Evolutionary conservation across 2,888 invertebrate species (phyloP).

Genomic region (Standfussiana lucernea): DNA sequence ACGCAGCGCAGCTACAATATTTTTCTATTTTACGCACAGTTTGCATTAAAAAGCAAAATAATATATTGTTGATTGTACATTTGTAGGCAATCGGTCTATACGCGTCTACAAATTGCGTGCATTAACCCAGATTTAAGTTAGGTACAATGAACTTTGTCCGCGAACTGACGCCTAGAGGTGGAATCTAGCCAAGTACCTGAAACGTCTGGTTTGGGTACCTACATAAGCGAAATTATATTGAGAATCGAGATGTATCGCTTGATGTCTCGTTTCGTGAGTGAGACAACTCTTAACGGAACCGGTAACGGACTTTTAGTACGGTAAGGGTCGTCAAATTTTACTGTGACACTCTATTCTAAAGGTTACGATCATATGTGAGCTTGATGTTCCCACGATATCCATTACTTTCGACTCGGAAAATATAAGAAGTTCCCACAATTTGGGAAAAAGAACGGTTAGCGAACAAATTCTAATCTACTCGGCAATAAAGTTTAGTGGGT

Average conservation of each 20-base stretch:
- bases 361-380: constrained; percentile 44
- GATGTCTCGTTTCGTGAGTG: constrained; percentile 40
- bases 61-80: constrained; percentile 48
- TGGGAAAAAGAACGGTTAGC: background rate
- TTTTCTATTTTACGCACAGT: constrained; percentile 32
- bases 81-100: constrained; percentile 34
- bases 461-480: constrained; percentile 8
- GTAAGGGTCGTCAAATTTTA: constrained; percentile 52
- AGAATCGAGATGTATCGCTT: constrained; percentile 38
- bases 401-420: constrained; percentile 35
- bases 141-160: constrained; percentile 65
- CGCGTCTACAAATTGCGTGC: constrained; percentile 63
- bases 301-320: constrained; percentile 43
- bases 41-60: constrained; percentile 35
- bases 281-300: constrained; percentile 29
- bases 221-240: constrained; percentile 29
- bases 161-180: constrained; percentile 68
- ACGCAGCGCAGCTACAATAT: constrained; percentile 16
- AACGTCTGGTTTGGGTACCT: constrained; percentile 44
- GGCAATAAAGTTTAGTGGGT: background rate
- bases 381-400: constrained; percentile 45
- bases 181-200: constrained; percentile 75
- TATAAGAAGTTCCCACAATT: constrained; percentile 27
- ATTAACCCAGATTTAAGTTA: constrained; percentile 75
- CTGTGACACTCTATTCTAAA: constrained; percentile 35